Percentiles rank a stretch among this genome's conserved stretches.
Evolutionary conservation across 2,797 vertebrate genomes (phyloP).

Genomic region (Numenius phaeopus): DNA sequence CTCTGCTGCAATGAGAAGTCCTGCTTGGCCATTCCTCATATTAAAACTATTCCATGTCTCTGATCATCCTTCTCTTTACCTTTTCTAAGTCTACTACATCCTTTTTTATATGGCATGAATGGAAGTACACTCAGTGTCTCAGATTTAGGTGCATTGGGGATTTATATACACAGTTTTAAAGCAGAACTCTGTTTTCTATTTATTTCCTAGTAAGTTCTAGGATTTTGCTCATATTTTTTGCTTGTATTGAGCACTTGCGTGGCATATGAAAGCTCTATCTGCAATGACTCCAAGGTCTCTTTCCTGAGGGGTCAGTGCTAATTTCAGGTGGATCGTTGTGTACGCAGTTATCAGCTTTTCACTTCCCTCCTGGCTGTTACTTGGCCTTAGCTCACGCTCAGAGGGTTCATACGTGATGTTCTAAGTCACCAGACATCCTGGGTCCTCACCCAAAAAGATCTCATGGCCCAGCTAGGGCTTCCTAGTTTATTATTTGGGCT

Average conservation of each 20-base stretch:
- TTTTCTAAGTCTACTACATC: background rate
- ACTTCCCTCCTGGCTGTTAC: slow-evolving; percentile 11
- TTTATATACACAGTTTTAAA: background rate
- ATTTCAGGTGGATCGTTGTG: background rate
- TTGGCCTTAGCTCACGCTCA: background rate
- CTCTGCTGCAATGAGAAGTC: background rate
- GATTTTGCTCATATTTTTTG: background rate
- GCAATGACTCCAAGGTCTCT: background rate
- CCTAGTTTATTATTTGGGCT: background rate
- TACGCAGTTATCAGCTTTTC: background rate
- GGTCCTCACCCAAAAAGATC: background rate
- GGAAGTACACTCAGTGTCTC: background rate
- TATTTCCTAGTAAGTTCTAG: background rate
- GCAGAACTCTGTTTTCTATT: background rate
- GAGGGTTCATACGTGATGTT: rapidly evolving
- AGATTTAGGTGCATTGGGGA: background rate
- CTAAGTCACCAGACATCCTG: background rate
- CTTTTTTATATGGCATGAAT: background rate
- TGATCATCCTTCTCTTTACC: background rate
- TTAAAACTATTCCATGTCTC: background rate
- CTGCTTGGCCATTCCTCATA: background rate
- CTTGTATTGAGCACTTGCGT: background rate
- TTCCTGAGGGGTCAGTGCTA: slow-evolving; percentile 14
- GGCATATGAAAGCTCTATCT: background rate
- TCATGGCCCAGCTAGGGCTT: background rate